phyloP scores from a whole-genome alignment of 2,113 vertebrate genomes.

The Hypocryptadius cinnamomeus region DNA sequence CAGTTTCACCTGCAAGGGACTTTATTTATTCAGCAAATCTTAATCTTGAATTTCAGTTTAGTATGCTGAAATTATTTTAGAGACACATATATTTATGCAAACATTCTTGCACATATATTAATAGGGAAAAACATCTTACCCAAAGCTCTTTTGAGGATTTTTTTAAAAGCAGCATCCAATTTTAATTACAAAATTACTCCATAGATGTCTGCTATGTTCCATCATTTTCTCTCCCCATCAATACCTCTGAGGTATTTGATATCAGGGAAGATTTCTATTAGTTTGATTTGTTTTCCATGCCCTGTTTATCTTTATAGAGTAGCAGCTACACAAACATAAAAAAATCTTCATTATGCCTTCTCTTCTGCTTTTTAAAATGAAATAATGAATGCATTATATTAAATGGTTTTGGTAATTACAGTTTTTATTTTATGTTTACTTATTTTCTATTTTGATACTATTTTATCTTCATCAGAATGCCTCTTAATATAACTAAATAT shows the following conservation, averaged over 20 bases:
- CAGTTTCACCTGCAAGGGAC: background rate
- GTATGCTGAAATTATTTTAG: background rate
- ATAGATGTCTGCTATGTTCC: background rate
- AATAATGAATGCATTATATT: background rate
- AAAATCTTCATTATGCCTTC: background rate
- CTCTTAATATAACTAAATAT: background rate
- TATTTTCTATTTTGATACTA: background rate
- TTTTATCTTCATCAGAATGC: background rate
- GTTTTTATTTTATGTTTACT: background rate
- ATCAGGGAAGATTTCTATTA: background rate
- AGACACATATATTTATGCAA: background rate
- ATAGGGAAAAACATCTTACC: background rate
- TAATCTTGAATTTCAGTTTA: background rate
- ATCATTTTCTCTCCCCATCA: background rate
- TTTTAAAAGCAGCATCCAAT: background rate
- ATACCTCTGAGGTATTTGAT: background rate
- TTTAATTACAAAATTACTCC: background rate
- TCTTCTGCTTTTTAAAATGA: background rate
- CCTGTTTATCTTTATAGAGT: background rate
- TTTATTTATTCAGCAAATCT: background rate
- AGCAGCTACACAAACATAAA: background rate
- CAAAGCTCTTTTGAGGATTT: background rate
- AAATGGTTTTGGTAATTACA: background rate
- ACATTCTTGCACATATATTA: background rate
- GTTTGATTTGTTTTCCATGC: background rate